Evolutionary conservation across 1,140 invertebrate genomes (phyloP), one percentile per base, ranked within the genome.

Genomic region (Scaptomyza hsui): DNA sequence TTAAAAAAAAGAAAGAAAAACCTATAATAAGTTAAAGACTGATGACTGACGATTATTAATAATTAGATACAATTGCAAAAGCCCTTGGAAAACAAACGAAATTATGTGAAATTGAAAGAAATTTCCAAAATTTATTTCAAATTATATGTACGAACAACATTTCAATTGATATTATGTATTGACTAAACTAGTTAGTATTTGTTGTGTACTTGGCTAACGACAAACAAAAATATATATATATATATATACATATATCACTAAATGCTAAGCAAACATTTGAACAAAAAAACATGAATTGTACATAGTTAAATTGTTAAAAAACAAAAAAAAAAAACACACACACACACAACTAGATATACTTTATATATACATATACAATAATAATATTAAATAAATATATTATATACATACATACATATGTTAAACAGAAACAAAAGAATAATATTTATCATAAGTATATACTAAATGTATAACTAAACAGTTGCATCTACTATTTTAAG

Each of bases 11-110:
- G 32, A 41, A 61, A 62, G 32, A 13, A 62, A 82, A 82, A 74
- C 45, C 62, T 89, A 88, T 78, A 80, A 65, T 90, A 90, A 90
- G 88, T 90, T 90, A 73, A 90, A 90, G 88, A 90, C 88, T 90
- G 88, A 90, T 88, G 88, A 88, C 74, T 88, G 88, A 88, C 74
- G 88, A 88, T 90, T 88, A 80, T 90, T 80, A 72, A 88, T 77
- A 89, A 88, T 83, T 89, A 89, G 61, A 70, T 26, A 62, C 67
- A 77, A 80, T 59, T 63, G 45, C 51, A 60, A 44, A 53, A 42
- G 45, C 42, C 29, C 37, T 24, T 55, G 51, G 24, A 21, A 24
- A 41, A 64, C 35, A 57, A 48, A 59, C 57, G 51, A 65, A 57
- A 72, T 62, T 71, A 49, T 79, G 64, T 64, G 35, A 62, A 53